Conservation (phyloP, 2,797 vertebrate species). For the Chloroceryle amazona region DNA sequence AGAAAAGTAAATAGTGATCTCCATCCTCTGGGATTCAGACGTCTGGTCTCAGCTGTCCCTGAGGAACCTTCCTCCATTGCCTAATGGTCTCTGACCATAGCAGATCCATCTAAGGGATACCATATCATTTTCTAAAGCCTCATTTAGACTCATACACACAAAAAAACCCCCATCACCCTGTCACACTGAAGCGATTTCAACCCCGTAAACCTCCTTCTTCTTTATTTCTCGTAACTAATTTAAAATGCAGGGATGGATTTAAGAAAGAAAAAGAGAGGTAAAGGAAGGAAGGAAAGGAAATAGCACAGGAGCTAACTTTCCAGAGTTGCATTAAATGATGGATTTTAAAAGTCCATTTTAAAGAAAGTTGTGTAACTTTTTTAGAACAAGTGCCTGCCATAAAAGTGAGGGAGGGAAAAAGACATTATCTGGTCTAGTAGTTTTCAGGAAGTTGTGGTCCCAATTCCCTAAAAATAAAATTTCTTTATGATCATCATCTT, state of each 20-base stretch:
- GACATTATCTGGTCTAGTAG: conserved; percentile 72
- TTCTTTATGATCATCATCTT: conserved; percentile 19
- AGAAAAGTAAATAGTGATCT: conserved; percentile 80
- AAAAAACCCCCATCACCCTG: conserved; percentile 50
- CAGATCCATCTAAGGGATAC: conserved; percentile 70
- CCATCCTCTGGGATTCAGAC: conserved; percentile 57
- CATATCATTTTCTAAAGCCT: conserved; percentile 74
- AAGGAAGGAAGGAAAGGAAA: conserved; percentile 70
- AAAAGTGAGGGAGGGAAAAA: conserved; percentile 53
- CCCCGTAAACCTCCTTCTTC: background rate
- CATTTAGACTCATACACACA: conserved; percentile 71
- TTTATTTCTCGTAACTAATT: conserved; percentile 73
- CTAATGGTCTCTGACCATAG: conserved; percentile 77
- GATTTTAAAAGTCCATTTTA: conserved; percentile 62
- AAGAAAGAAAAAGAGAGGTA: conserved; percentile 24
- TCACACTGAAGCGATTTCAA: conserved; percentile 55
- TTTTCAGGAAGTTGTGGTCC: conserved; percentile 69
- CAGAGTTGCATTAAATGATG: conserved; percentile 60
- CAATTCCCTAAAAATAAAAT: conserved; percentile 65
- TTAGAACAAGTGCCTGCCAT: conserved; percentile 38
- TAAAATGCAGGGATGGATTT: conserved; percentile 67
- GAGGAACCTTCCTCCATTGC: conserved; percentile 64
- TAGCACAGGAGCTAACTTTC: conserved; percentile 45
- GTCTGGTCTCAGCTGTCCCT: conserved; percentile 79
- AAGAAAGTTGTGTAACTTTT: conserved; percentile 4